These are phyloP conservation scores for Lissonota sp. DNA, from an alignment of 2,888 invertebrate species.

Conservation along the genomic window DNA sequence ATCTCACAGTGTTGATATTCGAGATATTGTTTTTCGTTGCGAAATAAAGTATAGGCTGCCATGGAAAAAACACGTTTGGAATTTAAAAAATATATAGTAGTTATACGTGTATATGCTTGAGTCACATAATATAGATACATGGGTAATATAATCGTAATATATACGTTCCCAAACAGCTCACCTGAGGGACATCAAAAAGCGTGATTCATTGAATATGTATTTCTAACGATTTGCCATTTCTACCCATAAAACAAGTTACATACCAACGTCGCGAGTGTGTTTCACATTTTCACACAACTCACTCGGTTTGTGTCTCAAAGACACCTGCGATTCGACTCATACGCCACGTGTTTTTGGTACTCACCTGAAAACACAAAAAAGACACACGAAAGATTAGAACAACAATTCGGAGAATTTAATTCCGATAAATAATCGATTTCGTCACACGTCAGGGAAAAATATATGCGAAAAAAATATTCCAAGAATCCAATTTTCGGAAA, in stretches of 20 bases:
- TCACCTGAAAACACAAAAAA: constrained; percentile 75
- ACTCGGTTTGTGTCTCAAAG: constrained; percentile 24
- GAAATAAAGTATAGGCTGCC: constrained; percentile 22
- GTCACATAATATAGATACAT: background rate
- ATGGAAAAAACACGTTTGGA: constrained; percentile 40
- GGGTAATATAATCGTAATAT: background rate
- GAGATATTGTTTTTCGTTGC: constrained; percentile 2
- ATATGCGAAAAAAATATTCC: too few relatives aligned
- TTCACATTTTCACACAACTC: constrained; percentile 30
- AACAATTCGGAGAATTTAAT: background rate
- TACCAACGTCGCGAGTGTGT: constrained; percentile 48
- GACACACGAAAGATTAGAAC: constrained; percentile 32
- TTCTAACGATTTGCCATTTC: constrained; percentile 48
- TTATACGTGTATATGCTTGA: background rate
- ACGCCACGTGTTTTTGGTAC: constrained; percentile 64
- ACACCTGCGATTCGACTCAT: constrained; percentile 41
- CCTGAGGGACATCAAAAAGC: constrained; percentile 20
- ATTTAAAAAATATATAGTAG: constrained; percentile 21
- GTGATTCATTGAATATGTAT: constrained; percentile 55
- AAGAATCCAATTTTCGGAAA: too few relatives aligned
- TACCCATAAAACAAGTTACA: constrained; percentile 35
- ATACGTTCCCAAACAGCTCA: constrained; percentile 33
- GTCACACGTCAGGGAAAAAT: too few relatives aligned
- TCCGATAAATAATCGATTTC: too few relatives aligned
- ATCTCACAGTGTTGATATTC: background rate